Evolutionary conservation across 2,113 vertebrate species (phyloP), one percentile per base, ranked within the genome.

Genomic region (Dasyprocta punctata): DNA sequence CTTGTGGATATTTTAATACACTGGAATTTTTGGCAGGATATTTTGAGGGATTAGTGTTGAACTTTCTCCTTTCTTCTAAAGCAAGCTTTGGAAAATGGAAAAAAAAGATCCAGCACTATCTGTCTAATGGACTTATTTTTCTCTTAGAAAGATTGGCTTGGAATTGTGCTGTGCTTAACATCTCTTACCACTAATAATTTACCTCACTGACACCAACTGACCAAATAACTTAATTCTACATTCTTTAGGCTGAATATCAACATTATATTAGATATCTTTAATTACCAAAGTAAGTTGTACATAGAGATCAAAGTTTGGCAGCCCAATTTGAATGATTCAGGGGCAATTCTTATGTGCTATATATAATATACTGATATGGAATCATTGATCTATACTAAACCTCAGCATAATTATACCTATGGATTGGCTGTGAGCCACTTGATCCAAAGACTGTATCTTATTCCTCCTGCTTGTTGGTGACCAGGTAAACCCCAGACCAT

Each of bases 71-170:
- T 85, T 84, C 58, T 94, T 86, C 30, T 60, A n/a, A 88, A 95
- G 33, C 26, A 47, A 82, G 38, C 28, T 94, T 94, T 86, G 58
- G 71, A 95, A 94, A 69, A 56, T 65, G 60, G 47, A 1, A n/a
- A 36, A 26, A 61, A 49, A 63, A 28, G n/a, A 20, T 73, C 30
- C 19, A 30, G 2, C 58, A 52, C 89, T 49, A 81, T 94, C 80
- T 77, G n/a, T 73, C 20, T 12, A 58, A 20, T 93, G 61, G 86
- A 81, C 5, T n/a, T 71, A 9, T 84, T 91, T 97, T 95, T 92
- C 80, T 83, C 14, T 90, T 86, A 82, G 73, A 86, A 97, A 90
- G 80, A 49, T 49, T 90, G 81, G 17, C 86, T 78, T 80, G 30
- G 84, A 80, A 69, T 52, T 90, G 0, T n/a, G 28, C 58, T 85